A percentile compares a stretch with the other conserved stretches of the same genome.
Conservation (phyloP, 2,888 invertebrate species). For the Isotomurus palustris region DNA sequence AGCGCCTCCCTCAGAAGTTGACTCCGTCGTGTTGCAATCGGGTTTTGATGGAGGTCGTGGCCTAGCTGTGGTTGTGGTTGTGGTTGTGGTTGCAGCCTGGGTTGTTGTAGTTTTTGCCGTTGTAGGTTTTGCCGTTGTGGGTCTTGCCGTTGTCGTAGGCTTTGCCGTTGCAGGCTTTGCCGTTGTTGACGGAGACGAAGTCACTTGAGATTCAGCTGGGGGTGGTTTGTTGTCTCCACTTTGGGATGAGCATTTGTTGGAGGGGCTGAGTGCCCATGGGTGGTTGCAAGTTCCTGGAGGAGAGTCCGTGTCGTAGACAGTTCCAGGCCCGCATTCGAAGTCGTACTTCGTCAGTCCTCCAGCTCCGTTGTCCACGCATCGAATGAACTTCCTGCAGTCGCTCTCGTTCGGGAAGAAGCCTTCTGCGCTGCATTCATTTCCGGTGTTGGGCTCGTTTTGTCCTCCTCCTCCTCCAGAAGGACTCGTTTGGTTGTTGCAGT, state of each 20-base stretch:
- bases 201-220: background rate
- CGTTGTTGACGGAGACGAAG: background rate
- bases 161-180: background rate
- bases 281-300: conserved; percentile 33
- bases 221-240: background rate
- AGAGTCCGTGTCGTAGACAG: conserved; percentile 36
- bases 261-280: conserved; percentile 33
- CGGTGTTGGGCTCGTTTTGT: conserved; percentile 7
- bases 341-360: conserved; percentile 28
- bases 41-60: conserved; percentile 3
- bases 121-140: background rate
- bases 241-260: conserved; percentile 25
- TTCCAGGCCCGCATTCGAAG: conserved; percentile 37
- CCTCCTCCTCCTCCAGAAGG: conserved; percentile 2
- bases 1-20: background rate
- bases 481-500: conserved; percentile 1
- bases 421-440: conserved; percentile 28
- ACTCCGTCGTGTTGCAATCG: conserved; percentile 11
- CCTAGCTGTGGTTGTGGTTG: conserved; percentile 5
- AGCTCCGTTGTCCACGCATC: conserved; percentile 31
- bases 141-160: background rate
- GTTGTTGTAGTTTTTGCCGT: conserved; percentile 11
- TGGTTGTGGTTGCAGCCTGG: background rate
- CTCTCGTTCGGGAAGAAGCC: conserved; percentile 33
- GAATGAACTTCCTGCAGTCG: conserved; percentile 34